Conservation (phyloP, 2,797 vertebrate genomes). For the Poeciliopsis paucimaculata region DNA sequence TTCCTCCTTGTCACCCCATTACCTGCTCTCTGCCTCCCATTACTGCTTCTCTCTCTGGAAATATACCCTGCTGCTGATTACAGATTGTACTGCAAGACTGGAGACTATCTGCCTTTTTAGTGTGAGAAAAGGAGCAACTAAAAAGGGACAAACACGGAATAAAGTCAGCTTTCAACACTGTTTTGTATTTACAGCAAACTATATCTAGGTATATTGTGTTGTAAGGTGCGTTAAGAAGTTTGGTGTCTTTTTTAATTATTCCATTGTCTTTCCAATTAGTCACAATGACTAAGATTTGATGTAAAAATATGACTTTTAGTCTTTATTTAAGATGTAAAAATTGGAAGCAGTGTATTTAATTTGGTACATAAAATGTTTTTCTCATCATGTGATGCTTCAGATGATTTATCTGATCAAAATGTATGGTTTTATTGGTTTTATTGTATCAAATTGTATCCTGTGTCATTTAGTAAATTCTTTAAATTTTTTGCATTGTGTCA, state of each 20-base stretch:
- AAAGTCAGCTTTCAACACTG: not conserved
- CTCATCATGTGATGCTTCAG: not conserved
- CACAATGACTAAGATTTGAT: no score
- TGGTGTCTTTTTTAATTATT: no score
- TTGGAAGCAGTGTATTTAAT: no score
- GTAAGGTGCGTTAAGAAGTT: not conserved
- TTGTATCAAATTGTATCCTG: not conserved
- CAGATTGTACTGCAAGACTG: slow-evolving; percentile 18
- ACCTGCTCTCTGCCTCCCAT: slow-evolving; percentile 47
- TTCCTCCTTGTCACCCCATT: slow-evolving; percentile 42
- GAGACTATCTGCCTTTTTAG: not conserved
- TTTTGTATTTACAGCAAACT: not conserved
- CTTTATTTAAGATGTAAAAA: not conserved
- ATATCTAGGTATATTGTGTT: not conserved
- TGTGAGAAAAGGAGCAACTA: not conserved
- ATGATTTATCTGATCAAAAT: not conserved
- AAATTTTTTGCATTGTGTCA: not conserved
- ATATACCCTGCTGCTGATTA: slow-evolving; percentile 20
- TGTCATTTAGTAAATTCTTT: not conserved
- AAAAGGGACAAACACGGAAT: not conserved
- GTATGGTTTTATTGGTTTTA: not conserved
- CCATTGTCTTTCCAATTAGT: no score
- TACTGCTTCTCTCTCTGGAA: slow-evolving; percentile 24
- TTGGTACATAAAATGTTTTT: no score
- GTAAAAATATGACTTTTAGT: no score